Evolutionary conservation across 2,888 invertebrate species (phyloP), one percentile per base, ranked within the genome.

Genomic region (Drosophila anomalata): DNA sequence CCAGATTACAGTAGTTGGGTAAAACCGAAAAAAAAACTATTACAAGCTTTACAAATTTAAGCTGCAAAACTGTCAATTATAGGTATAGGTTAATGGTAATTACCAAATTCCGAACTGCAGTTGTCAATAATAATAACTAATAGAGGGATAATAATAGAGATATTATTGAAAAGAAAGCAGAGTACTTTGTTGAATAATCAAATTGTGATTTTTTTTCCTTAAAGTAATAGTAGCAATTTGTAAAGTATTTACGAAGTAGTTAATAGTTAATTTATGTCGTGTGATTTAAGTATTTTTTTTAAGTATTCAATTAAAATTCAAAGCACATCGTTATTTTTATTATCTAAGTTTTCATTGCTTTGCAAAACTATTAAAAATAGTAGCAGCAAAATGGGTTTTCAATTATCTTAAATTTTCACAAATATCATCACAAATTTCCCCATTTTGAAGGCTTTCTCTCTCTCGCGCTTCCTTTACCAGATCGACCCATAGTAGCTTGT

Each of bases 401-500:
- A 26, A 26, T 6, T 26, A 26, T 6, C 7, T 26, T 26, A 26
- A 26, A 7, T 26, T 26, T 26, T 6, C 7, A 0, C 6, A 26
- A 39, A 39, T 14, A 39, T 2, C 5, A 39, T 6, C 2, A 2
- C n/a, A 2, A n/a, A n/a, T 14, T 39, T 17, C n/a, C 2, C n/a
- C 9, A 0, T n/a, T 12, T 12, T 33, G 11, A 1, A 50, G 11
- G 11, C 1, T 11, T 20, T 20, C 0, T 8, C 1, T 7, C 20
- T 20, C 0, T 8, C 1, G 4, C 20, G 17, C 14, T 51, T 14
- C 12, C 29, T 2, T 8, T 41, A 1, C 9, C 33, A 12, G 4
- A 6, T n/a, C 11, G 9, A 12, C 11, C 63, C 56, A 61, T 39
- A 8, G 69, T 60, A 14, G 26, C 20, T 46, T 39, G 74, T 79